Evolutionary conservation across 2,113 vertebrate genomes (phyloP).

Genomic region (Sphaerodactylus townsendi): DNA sequence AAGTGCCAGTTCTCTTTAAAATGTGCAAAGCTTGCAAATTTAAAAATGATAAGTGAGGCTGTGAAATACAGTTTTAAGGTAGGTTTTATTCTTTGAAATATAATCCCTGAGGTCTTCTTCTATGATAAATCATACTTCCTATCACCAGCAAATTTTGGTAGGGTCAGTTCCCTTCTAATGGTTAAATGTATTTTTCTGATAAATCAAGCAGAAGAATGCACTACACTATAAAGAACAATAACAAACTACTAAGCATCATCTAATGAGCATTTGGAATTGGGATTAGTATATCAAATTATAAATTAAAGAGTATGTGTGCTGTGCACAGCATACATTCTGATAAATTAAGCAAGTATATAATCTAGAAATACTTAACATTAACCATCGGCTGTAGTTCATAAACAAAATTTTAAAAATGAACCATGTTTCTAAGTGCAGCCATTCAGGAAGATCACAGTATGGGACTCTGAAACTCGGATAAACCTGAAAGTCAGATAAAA

Average conservation of each 20-base stretch:
- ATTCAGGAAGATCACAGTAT: neutral
- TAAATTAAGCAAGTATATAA: neutral
- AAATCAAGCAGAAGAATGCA: slow-evolving; percentile 51
- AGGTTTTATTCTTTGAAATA: slow-evolving; percentile 29
- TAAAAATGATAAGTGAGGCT: slow-evolving; percentile 50
- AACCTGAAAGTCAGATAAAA: neutral
- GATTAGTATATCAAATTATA: slow-evolving; percentile 59
- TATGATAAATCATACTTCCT: slow-evolving; percentile 54
- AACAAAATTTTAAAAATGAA: neutral
- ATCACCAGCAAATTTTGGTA: slow-evolving; percentile 50
- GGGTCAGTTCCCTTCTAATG: slow-evolving; percentile 50
- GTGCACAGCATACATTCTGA: neutral
- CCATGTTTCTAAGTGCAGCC: neutral
- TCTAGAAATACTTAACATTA: slow-evolving; percentile 59
- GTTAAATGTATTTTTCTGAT: neutral
- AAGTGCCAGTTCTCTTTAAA: slow-evolving; percentile 40
- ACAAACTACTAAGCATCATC: slow-evolving; percentile 40
- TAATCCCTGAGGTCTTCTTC: slow-evolving; percentile 52
- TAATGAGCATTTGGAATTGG: slow-evolving; percentile 55
- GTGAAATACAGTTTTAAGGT: slow-evolving; percentile 51
- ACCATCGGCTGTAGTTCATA: neutral
- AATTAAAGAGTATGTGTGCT: slow-evolving; percentile 20
- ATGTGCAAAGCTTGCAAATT: neutral
- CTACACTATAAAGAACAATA: slow-evolving; percentile 46
- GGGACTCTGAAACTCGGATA: neutral